Percentiles rank a stretch among this genome's conserved stretches.
Conservation (phyloP, 2,113 vertebrate genomes). For the Nothocercus nigrocapillus region DNA sequence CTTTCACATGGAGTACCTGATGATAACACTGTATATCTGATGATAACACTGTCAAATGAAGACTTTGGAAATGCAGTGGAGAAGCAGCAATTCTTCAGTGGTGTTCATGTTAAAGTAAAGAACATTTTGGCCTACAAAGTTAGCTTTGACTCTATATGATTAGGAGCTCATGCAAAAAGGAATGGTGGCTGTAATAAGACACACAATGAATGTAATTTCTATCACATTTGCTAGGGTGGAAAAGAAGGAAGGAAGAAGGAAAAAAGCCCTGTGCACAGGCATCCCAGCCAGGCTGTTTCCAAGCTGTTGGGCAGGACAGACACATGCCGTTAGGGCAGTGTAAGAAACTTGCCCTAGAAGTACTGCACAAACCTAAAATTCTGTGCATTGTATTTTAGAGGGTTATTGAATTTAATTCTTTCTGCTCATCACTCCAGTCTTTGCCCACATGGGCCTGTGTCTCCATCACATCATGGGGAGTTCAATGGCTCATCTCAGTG, state of each 20-base stretch:
- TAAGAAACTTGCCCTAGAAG: neutral
- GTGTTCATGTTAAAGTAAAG: neutral
- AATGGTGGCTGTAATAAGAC: neutral
- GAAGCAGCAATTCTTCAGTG: neutral
- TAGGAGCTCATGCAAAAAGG: rapidly evolving
- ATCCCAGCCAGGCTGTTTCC: neutral
- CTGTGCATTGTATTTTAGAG: neutral
- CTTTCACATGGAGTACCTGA: neutral
- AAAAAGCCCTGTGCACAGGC: neutral
- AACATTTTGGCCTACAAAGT: neutral
- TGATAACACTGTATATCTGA: neutral
- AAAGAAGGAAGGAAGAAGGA: neutral
- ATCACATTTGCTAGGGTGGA: too few species aligned
- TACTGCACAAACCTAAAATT: neutral
- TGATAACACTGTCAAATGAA: neutral
- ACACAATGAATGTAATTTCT: neutral
- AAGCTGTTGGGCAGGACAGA: too few species aligned
- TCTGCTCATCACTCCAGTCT: neutral
- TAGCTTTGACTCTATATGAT: neutral
- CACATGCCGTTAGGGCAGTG: rapidly evolving
- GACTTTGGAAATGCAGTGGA: neutral
- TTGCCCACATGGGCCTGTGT: rapidly evolving
- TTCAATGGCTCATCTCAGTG: neutral
- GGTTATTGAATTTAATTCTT: neutral
- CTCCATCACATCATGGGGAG: neutral